Evolutionary conservation across 2,888 invertebrate species (phyloP), one percentile per base, ranked within the genome.

Genomic region (Drosophila nigricruria): DNA sequence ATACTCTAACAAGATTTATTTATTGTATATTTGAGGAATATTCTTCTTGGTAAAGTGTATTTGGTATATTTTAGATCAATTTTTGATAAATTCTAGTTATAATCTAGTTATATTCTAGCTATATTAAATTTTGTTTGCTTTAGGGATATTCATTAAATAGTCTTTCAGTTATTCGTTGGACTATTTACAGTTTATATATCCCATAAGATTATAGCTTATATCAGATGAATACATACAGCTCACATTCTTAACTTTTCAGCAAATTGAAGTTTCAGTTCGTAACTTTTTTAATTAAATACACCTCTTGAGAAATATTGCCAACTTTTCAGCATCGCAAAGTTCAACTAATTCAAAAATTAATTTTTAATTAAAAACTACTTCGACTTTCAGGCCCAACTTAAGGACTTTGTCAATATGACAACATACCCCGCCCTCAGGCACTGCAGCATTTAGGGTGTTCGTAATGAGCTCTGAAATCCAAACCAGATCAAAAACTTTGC

Each of bases 381-480:
- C 18, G 20, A 52, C 12, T 12, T 20, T 10, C 49, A 47, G 23
- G 20, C 53, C 18, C 49, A 52, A 14, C 18, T 23, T 40, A 30
- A 27, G 10, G 40, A 32, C 72, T 38, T 50, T 40, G 25, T 16
- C 18, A 27, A 49, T n/a, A 14, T 36, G 27, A 0, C 20, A 45
- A 43, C 38, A 43, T 36, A 20, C 36, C 49, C 34, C 20, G 10
- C 42, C 42, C 18, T 18, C 27, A 3, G 9, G 1, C 9, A 9
- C 1, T 10, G n/a, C 30, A 8, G 9, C 20, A 20, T 6, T 23
- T 36, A 36, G 66, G 14, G 60, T 60, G 67, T 43, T 8, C 50
- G 43, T 80, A 80, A 78, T 78, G 72, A 59, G 64, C 63, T 64
- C 56, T 77, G 78, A 69, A 72, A 78, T 81, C 63, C 54, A 77